Percentiles rank a stretch among this genome's conserved stretches.
Conservation (phyloP, 2,113 vertebrate species). For the Cairina moschata region DNA sequence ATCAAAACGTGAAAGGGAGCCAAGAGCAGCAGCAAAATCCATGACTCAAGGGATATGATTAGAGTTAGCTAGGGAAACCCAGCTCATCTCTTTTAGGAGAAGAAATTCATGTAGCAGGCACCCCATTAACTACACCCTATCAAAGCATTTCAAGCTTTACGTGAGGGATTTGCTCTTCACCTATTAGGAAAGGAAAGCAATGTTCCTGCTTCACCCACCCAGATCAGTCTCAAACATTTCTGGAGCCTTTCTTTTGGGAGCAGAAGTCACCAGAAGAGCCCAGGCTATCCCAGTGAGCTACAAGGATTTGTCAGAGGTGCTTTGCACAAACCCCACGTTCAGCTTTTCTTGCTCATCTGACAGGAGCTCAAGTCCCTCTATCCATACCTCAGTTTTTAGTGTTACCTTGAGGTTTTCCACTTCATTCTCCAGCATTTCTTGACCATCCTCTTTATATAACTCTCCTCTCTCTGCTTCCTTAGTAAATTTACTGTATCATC, state of each 20-base stretch:
- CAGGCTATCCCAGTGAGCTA: background rate
- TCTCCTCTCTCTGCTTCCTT: background rate
- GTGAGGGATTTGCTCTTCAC: background rate
- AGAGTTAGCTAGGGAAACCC: background rate
- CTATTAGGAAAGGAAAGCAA: rapidly evolving
- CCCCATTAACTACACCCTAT: background rate
- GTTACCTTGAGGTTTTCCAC: background rate
- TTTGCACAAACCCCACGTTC: background rate
- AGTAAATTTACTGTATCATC: background rate
- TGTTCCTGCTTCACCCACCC: background rate
- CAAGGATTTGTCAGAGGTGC: background rate
- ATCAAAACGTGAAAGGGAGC: rapidly evolving
- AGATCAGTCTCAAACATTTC: rapidly evolving
- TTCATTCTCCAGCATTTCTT: background rate
- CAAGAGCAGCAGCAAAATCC: rapidly evolving
- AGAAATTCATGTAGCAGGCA: rapidly evolving
- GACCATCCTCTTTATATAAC: no score
- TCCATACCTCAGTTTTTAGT: background rate
- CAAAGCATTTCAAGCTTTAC: background rate
- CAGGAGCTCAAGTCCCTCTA: background rate
- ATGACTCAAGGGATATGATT: rapidly evolving
- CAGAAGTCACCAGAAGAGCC: background rate
- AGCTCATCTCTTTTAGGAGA: background rate
- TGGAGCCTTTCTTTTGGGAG: background rate
- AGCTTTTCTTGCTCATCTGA: background rate